These are phyloP conservation scores for Erythrolamprus reginae DNA, from an alignment of 2,113 vertebrate species.

Conservation along the genomic window DNA sequence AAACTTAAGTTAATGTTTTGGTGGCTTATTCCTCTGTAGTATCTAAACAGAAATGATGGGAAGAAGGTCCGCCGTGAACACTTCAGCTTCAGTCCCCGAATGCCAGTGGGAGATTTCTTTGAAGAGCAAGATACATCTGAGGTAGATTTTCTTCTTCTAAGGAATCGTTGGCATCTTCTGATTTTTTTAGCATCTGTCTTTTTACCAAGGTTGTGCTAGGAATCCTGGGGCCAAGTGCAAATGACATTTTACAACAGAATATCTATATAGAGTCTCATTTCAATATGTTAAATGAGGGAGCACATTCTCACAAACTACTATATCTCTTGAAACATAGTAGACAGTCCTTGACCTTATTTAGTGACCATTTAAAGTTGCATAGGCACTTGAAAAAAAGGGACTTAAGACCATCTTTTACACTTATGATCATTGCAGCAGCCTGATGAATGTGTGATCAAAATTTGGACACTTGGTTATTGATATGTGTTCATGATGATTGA, in stretches of 20 bases:
- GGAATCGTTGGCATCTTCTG: not conserved
- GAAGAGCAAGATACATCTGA: slow-evolving; percentile 87
- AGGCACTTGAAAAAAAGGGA: not conserved
- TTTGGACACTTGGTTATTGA: not conserved
- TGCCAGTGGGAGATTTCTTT: slow-evolving; percentile 96
- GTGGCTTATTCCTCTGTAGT: slow-evolving; percentile 64
- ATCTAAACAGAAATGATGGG: slow-evolving; percentile 83
- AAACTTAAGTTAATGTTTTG: not conserved
- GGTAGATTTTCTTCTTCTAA: slow-evolving; percentile 64
- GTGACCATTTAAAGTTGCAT: not conserved
- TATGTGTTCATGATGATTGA: not conserved
- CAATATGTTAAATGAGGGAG: not conserved
- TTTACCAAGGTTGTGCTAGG: not conserved
- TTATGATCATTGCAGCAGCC: not conserved
- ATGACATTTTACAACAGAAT: not conserved
- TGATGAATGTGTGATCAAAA: not conserved
- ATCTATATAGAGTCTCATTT: not conserved
- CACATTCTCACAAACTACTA: not conserved
- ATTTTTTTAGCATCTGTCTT: not conserved
- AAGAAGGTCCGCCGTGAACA: slow-evolving; percentile 86
- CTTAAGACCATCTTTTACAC: not conserved
- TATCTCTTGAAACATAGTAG: not conserved
- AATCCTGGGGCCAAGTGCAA: not conserved
- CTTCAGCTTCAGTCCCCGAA: slow-evolving; percentile 97
- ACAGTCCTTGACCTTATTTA: not conserved